Base-by-base conservation (phyloP, 2,797 vertebrate genomes). In the Liasis olivaceus region DNA sequence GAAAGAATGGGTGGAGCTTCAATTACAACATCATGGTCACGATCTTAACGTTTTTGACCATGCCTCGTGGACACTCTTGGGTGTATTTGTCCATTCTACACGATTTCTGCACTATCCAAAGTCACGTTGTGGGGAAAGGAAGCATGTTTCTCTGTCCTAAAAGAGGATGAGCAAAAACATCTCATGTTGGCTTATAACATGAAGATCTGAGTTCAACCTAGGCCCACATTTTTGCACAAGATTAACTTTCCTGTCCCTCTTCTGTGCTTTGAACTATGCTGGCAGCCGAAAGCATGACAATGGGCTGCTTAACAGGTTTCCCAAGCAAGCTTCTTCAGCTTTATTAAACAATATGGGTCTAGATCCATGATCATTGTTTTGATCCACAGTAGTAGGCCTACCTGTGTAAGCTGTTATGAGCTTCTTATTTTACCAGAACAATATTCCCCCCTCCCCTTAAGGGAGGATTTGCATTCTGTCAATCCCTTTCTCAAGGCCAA, bases 401-500 rank as follows among this genome's bases (percentile, higher is more conserved):
- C 62, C 56, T 9, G 0, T 54, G 58, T 36, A 63, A 47, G n/a
- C 2, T 56, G 54, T 31, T 72, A 89, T 15, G 81, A 28, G 14
- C 54, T 93, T 54, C 22, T 22, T 31, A 4, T 20, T 42, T 20
- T 42, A 28, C 13, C n/a, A 60, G 42, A 63, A 36, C 64, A 85
- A 12, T 72, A 63, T 64, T 87, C 90, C 20, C 47, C 42, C 1
- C 3, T 7, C 72, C 8, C 20, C 12, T 77, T 17, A 84, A 47
- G 28, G 22, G 42, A 42, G 22, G 22, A 69, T 64, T 42, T 62
- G 15, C 72, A 51, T 84, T 51, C 69, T 59, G 14, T 51, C 87
- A 89, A 26, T n/a, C 47, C 69, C 28, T 54, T 59, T 62, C 72
- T 91, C 86, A 93, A 93, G 89, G 92, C 42, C 85, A 90, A 77